These are phyloP conservation scores for Troides aeacus DNA, from an alignment of 2,888 invertebrate species.

Conservation along the genomic window DNA sequence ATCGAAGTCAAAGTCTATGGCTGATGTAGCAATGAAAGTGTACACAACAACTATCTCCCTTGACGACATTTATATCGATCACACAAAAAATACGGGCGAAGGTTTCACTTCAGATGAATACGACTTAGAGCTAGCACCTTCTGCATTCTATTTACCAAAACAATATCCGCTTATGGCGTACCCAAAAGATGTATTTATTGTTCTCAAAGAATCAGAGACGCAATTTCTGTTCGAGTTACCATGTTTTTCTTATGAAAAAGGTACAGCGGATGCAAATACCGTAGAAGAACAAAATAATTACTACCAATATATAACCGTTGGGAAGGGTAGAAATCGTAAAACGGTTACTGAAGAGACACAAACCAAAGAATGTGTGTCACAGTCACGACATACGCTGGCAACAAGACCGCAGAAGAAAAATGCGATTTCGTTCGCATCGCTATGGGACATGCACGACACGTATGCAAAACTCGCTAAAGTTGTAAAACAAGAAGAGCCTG, in stretches of 20 bases:
- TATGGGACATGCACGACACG: constrained; percentile 89
- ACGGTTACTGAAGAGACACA: constrained; percentile 85
- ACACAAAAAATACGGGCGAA: constrained; percentile 68
- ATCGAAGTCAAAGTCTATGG: constrained; percentile 42
- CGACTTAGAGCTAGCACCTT: constrained; percentile 60
- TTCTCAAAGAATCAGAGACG: constrained; percentile 84
- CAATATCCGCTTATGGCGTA: constrained; percentile 54
- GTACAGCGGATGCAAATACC: constrained; percentile 77
- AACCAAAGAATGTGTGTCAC: constrained; percentile 81
- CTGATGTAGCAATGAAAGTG: constrained; percentile 60
- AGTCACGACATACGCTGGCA: constrained; percentile 83
- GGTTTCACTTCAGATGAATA: constrained; percentile 47
- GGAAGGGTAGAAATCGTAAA: constrained; percentile 84
- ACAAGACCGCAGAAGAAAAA: constrained; percentile 77
- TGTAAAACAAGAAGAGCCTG: constrained; percentile 53
- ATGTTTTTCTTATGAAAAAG: constrained; percentile 81
- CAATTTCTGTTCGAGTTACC: constrained; percentile 82
- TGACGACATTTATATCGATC: constrained; percentile 76
- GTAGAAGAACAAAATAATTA: constrained; percentile 82
- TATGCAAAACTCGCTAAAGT: constrained; percentile 71
- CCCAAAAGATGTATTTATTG: constrained; percentile 81
- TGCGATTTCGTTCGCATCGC: constrained; percentile 83
- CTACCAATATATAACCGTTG: constrained; percentile 84
- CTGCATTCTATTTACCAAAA: constrained; percentile 66
- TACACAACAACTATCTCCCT: constrained; percentile 73